These are phyloP conservation scores for Neotragus moschatus DNA, from an alignment of 2,113 vertebrate genomes.

Conservation along the genomic window DNA sequence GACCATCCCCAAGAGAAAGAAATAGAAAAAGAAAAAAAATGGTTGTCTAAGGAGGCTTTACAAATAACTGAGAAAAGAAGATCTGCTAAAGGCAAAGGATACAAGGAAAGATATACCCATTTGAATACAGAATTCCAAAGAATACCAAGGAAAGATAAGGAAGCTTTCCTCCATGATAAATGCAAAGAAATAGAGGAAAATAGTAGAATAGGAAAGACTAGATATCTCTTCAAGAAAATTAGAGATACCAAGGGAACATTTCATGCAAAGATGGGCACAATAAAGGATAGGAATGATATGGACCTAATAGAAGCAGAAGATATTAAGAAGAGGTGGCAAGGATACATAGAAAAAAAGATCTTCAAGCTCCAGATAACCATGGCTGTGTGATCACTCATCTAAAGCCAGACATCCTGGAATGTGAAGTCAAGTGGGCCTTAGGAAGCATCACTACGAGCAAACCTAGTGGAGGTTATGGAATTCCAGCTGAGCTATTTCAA, in stretches of 20 bases:
- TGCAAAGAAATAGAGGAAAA: neutral
- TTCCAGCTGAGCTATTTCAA: neutral
- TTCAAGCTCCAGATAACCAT: neutral
- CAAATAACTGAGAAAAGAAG: neutral
- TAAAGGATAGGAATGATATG: neutral
- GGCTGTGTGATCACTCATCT: neutral
- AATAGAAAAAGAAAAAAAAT: neutral
- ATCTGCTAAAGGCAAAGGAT: neutral
- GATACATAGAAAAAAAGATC: neutral
- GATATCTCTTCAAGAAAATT: neutral
- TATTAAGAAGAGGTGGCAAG: neutral
- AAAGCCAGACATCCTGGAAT: neutral
- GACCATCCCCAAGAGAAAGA: neutral
- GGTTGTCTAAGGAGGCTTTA: neutral
- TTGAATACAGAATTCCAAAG: neutral
- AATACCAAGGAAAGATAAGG: neutral
- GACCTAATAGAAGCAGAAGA: neutral
- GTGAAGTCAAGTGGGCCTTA: neutral
- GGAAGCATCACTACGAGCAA: neutral
- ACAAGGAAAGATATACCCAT: neutral
- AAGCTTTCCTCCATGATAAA: neutral
- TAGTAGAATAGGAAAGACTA: neutral
- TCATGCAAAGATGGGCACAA: neutral
- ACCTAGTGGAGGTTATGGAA: neutral
- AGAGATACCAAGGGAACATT: neutral